phyloP scores from a whole-genome alignment of 1,140 invertebrate genomes.

The Alviniconcha marisindica region DNA sequence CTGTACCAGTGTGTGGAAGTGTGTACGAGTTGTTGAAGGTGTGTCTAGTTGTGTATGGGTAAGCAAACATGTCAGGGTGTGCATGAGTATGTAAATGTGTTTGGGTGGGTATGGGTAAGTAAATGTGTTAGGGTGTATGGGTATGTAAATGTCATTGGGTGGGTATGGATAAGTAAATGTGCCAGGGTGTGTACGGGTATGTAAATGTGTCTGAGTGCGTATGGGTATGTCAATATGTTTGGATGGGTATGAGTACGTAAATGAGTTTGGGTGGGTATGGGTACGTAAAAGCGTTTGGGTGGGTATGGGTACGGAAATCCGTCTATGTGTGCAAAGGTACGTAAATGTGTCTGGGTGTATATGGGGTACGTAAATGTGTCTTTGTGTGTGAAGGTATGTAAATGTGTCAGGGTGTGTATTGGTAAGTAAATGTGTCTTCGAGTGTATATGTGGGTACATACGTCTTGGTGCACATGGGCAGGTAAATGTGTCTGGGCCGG shows the following conservation, averaged over 20 bases:
- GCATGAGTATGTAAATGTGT: not conserved
- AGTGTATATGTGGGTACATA: conserved; percentile 22
- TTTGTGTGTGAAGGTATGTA: conserved; percentile 40
- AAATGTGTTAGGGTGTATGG: not conserved
- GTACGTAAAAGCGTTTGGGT: conserved; percentile 41
- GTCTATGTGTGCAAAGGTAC: conserved; percentile 39
- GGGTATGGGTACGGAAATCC: conserved; percentile 40
- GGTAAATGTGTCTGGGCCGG: not conserved
- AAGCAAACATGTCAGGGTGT: not conserved
- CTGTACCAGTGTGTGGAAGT: not conserved
- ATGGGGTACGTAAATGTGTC: conserved; percentile 40
- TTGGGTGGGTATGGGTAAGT: not conserved
- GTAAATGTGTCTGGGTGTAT: conserved; percentile 38
- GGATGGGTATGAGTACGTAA: conserved; percentile 43
- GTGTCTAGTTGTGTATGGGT: not conserved
- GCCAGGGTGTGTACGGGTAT: conserved; percentile 6
- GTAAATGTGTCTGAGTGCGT: conserved; percentile 40
- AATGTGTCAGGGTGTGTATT: too few relatives aligned
- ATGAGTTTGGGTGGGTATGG: conserved; percentile 42
- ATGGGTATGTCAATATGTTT: conserved; percentile 44
- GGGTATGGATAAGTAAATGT: not conserved
- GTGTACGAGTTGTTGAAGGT: not conserved
- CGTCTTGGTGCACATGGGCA: not conserved
- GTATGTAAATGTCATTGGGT: not conserved
- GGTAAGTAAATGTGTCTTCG: too few relatives aligned